phyloP scores from a whole-genome alignment of 2,113 vertebrate species.

The Hystrix cristata region DNA sequence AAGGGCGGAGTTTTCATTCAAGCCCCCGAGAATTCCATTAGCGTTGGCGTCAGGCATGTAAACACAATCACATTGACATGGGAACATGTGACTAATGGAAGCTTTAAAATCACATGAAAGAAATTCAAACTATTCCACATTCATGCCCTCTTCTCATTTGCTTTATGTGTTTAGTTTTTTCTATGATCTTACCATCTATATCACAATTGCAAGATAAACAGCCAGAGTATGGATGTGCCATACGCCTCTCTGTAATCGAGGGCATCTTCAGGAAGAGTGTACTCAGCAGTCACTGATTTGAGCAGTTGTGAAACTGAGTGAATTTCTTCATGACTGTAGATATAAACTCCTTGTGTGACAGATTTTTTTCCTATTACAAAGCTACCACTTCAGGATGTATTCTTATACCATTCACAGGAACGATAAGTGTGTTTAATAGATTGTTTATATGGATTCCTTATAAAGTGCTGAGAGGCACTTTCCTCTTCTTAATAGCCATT shows the following conservation, averaged over 20 bases:
- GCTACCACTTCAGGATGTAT: background rate
- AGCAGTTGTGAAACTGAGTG: background rate
- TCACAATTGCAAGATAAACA: background rate
- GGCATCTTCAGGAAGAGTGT: background rate
- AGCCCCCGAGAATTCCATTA: background rate
- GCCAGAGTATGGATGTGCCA: background rate
- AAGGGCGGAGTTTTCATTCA: background rate
- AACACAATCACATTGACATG: background rate
- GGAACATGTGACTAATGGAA: background rate
- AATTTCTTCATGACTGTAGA: background rate
- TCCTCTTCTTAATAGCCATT: background rate
- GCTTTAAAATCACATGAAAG: background rate
- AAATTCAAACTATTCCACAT: background rate
- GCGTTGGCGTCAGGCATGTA: background rate
- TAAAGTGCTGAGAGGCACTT: background rate
- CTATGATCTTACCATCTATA: background rate
- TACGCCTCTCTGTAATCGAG: background rate
- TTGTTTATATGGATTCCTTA: background rate
- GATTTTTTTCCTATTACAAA: background rate
- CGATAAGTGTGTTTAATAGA: background rate
- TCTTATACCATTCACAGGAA: background rate
- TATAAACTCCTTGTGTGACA: background rate
- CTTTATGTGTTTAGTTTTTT: background rate
- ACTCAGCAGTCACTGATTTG: background rate
- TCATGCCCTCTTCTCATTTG: background rate